Base-by-base conservation (phyloP, 2,888 invertebrate genomes). In the Lithophane ornitopus region DNA sequence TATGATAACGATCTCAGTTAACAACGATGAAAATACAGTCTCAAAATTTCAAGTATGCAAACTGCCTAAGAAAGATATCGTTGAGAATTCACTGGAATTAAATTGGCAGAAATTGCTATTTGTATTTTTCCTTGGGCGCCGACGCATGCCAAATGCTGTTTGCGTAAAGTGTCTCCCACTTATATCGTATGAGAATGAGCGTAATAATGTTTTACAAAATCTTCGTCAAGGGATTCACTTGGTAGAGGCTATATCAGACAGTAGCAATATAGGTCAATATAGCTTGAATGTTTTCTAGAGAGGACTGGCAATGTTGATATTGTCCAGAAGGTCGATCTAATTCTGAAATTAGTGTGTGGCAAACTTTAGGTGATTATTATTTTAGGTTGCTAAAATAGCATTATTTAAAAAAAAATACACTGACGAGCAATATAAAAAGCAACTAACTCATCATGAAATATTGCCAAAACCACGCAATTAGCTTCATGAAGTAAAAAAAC, bases 31-130 rank as follows among this genome's bases (percentile, higher is more conserved):
- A 70, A 85, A 82, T 86, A 84, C 78, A 78, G 72, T 82, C 59
- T 61, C 70, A 66, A 86, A 84, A 88, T 87, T 75, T 82, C 76
- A 76, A 86, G 80, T 82, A 81, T 79, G 87, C 85, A 83, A 82
- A 87, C 76, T 59, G 81, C 76, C 77, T 81, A 73, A 81, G 59
- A 63, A 81, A 76, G 75, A 74, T 77, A 79, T 84, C 28, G 44
- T 76, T 74, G 81, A n/a, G 76, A 74, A 75, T 79, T 75, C 80
- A 70, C 67, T 68, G 67, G 85, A 86, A 84, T 84, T 84, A 84
- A 82, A 77, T 76, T 74, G 62, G 67, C 62, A 77, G 46, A 71
- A 82, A 85, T 82, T 78, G 82, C 56, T 80, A 81, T 82, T 83
- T 82, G 73, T 82, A 80, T 84, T 82, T 84, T 83, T 81, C 70